Evolutionary conservation across 2,888 invertebrate genomes (phyloP).

Genomic region (Holacanthella duospinosa): DNA sequence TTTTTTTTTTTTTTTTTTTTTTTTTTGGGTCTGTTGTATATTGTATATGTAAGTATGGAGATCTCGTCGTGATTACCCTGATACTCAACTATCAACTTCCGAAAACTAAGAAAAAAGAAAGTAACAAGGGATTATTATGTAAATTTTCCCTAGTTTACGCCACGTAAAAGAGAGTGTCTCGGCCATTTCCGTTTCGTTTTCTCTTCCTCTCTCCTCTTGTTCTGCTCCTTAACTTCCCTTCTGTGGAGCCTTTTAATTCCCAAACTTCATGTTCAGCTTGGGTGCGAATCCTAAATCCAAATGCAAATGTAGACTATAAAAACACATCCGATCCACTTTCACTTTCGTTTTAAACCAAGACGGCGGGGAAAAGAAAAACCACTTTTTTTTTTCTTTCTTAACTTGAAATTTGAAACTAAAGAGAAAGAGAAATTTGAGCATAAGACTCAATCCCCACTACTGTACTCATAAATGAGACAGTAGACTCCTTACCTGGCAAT

Average conservation of each 20-base stretch:
- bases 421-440: no score
- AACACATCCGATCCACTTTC: constrained; percentile 18
- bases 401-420: neutral
- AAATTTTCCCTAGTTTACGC: constrained; percentile 38
- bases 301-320: constrained; percentile 20
- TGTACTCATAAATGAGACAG: neutral
- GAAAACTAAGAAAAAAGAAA: constrained; percentile 19
- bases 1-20: neutral
- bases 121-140: constrained; percentile 38
- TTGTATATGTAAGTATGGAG: constrained; percentile 25
- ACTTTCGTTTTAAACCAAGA: no score
- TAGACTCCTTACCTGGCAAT: no score
- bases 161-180: constrained; percentile 37
- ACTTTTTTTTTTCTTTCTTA: constrained; percentile 14
- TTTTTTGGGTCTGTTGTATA: neutral
- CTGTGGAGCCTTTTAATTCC: constrained; percentile 36
- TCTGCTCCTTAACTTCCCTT: constrained; percentile 33
- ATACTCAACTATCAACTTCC: constrained; percentile 22
- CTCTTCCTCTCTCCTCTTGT: constrained; percentile 10
- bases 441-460: no score
- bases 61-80: constrained; percentile 37
- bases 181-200: constrained; percentile 26
- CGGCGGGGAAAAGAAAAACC: no score
- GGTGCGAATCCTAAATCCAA: constrained; percentile 37
- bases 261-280: constrained; percentile 38